Evolutionary conservation across 1,140 invertebrate genomes (phyloP), one percentile per base, ranked within the genome.

Genomic region (Drosophila aff.): DNA sequence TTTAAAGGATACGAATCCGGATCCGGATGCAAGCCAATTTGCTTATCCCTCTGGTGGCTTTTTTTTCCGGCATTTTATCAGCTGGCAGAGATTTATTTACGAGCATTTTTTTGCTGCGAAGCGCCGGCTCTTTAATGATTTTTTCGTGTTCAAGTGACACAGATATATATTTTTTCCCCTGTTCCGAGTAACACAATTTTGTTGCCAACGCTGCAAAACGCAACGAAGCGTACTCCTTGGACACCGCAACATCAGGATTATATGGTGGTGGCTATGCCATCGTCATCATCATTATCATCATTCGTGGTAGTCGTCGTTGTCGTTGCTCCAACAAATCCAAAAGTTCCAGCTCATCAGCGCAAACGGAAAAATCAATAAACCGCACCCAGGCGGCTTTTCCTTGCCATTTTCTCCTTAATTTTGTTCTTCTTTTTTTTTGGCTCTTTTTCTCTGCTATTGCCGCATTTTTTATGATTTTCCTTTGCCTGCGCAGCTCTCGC

Each of bases 301-400:
- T 67, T 38, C 44, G 16, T 61, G 21, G 55, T n/a, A 33, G 16
- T 23, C 23, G 44, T 15, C n/a, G 41, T 62, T 47, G 40, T 43
- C n/a, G 60, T 23, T 33, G 52, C 52, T 64, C 52, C 38, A 60
- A 15, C 55, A 67, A 61, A 47, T 67, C 64, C 67, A 49, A 58
- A 73, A 69, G 63, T 60, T 77, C 61, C 79, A 71, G 66, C 81
- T 83, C 81, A 83, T 83, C 81, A 83, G 74, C 46, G 74, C 46
- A 85, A 74, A 67, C 47, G 73, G 69, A 67, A 87, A 87, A 87
- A 87, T 87, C 84, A 87, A 87, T 87, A 87, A 55, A 76, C 84
- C 84, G 84, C 84, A 87, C 84, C 84, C 84, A 81, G 80, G 46
- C 46, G 8, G 62, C 75, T 47, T 76, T 65, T 75, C 52, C 69